A percentile compares a stretch with the other conserved stretches of the same genome.
Evolutionary conservation across 1,140 invertebrate genomes (phyloP).

Genomic region (Aphidius gifuensis): DNA sequence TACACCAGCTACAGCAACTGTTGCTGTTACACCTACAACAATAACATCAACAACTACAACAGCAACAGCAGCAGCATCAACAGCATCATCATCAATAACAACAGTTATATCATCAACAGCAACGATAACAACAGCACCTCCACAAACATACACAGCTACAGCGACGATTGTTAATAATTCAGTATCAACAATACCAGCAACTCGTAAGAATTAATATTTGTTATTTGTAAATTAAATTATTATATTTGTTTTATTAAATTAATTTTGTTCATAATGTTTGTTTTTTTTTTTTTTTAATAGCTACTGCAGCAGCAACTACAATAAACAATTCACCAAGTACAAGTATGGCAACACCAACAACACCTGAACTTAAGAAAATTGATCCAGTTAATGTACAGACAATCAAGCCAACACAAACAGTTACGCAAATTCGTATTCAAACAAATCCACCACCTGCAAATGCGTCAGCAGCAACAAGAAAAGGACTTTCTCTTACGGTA

Average conservation of each 20-base stretch:
- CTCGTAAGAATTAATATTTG: conserved; percentile 9
- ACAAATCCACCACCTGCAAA: conserved; percentile 53
- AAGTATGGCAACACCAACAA: conserved; percentile 39
- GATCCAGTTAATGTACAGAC: conserved; percentile 48
- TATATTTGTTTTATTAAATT: conserved; percentile 9
- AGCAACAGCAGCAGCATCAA: conserved; percentile 35
- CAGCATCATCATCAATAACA: conserved; percentile 37
- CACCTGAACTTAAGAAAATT: conserved; percentile 43
- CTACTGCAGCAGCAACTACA: conserved; percentile 40
- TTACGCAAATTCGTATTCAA: conserved; percentile 60
- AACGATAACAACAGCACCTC: conserved; percentile 33
- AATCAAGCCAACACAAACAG: conserved; percentile 52
- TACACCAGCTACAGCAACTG: conserved; percentile 44
- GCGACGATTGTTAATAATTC: too few relatives aligned
- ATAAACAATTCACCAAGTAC: conserved; percentile 35
- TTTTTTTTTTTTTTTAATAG: conserved; percentile 14
- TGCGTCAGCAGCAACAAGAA: conserved; percentile 59
- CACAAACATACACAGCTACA: conserved; percentile 38
- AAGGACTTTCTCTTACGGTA: conserved; percentile 79
- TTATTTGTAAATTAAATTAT: background rate
- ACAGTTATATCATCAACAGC: conserved; percentile 52
- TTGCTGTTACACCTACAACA: conserved; percentile 34
- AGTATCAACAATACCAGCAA: conserved; percentile 1
- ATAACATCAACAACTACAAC: conserved; percentile 39
- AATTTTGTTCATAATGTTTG: conserved; percentile 1